A percentile compares a stretch with the other conserved stretches of the same genome.
Evolutionary conservation across 2,113 vertebrate genomes (phyloP).

Genomic region (Neodontobutis hainanensis): DNA sequence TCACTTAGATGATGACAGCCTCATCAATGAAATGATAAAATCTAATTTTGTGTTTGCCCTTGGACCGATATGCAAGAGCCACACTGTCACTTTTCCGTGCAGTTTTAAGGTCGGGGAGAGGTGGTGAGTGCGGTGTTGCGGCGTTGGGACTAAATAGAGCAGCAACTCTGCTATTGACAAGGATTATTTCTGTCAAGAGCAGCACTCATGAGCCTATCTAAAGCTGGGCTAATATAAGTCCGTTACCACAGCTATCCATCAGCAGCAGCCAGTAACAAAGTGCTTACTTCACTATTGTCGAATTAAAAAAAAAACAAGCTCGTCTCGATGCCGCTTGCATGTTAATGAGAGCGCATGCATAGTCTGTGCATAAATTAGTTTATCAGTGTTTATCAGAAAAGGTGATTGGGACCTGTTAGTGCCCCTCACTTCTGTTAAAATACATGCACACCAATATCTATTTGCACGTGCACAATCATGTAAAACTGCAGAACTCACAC

Average conservation of each 20-base stretch:
- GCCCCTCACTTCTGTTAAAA: not conserved
- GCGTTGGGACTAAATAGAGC: conserved; percentile 41
- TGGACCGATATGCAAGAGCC: conserved; percentile 20
- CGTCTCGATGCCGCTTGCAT: conserved; percentile 46
- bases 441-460: conserved; percentile 17
- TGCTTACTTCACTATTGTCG: conserved; percentile 59
- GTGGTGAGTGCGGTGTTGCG: conserved; percentile 8
- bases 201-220: conserved; percentile 66
- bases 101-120: conserved; percentile 17
- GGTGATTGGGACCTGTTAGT: conserved; percentile 11
- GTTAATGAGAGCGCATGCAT: conserved; percentile 46
- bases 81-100: conserved; percentile 14
- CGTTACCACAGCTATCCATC: conserved; percentile 69
- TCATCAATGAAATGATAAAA: conserved; percentile 27
- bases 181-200: conserved; percentile 74
- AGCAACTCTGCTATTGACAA: conserved; percentile 55
- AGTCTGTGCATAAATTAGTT: conserved; percentile 31
- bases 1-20: conserved; percentile 39
- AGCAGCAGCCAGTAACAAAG: conserved; percentile 54
- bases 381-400: conserved; percentile 36
- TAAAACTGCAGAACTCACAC: conserved; percentile 50
- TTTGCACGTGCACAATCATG: conserved; percentile 46
- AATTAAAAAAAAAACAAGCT: conserved; percentile 71
- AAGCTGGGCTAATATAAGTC: conserved; percentile 72
- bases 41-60: conserved; percentile 25